Percentiles rank a stretch among this genome's conserved stretches.
Conservation (phyloP, 2,888 invertebrate genomes). For the Achlya flavicornis region DNA sequence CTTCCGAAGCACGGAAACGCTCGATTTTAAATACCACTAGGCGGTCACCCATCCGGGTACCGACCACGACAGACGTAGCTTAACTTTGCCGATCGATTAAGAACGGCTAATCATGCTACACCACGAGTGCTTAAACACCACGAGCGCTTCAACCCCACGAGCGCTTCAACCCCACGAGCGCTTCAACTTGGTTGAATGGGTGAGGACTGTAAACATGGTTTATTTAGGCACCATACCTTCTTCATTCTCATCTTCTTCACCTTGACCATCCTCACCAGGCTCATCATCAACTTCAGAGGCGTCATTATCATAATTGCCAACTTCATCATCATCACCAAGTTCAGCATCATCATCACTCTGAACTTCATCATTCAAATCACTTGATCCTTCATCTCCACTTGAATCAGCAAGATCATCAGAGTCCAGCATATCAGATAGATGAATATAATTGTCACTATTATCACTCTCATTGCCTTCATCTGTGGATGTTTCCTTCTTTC, state of each 20-base stretch:
- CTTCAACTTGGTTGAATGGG: no score
- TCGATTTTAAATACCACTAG: no score
- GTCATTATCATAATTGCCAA: constrained; percentile 21
- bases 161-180: no score
- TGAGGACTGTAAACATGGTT: no score
- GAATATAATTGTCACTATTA: constrained; percentile 65
- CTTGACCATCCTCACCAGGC: constrained; percentile 18
- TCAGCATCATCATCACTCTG: constrained; percentile 25
- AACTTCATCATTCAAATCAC: constrained; percentile 30
- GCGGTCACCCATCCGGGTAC: no score
- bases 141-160: no score
- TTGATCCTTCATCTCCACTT: constrained; percentile 26
- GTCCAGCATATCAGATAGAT: constrained; percentile 71
- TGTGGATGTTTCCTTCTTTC: constrained; percentile 52
- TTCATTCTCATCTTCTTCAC: constrained; percentile 43
- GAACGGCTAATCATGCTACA: no score
- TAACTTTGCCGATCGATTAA: no score
- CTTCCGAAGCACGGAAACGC: no score
- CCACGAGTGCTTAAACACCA: no score
- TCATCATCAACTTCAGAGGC: constrained; percentile 13
- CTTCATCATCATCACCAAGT: constrained; percentile 22
- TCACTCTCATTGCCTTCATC: constrained; percentile 70
- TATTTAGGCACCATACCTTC: constrained; percentile 30
- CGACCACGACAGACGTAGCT: no score
- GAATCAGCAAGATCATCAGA: constrained; percentile 63